Evolutionary conservation across 2,113 vertebrate species (phyloP).

Genomic region (Anoplopoma fimbria): DNA sequence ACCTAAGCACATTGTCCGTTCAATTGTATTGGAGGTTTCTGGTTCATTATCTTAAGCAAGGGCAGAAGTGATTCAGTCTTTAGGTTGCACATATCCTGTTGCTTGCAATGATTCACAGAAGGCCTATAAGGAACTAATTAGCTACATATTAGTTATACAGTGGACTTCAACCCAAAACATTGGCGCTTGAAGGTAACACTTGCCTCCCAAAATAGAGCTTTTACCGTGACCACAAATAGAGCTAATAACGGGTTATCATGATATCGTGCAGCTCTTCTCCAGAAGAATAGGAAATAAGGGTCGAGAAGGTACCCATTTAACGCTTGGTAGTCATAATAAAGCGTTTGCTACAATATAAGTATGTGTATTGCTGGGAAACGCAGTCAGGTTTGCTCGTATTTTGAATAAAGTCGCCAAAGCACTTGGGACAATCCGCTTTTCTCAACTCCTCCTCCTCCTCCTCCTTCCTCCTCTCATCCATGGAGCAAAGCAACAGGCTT

Average conservation of each 20-base stretch:
- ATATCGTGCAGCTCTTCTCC: not conserved
- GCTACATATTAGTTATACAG: not conserved
- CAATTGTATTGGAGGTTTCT: not conserved
- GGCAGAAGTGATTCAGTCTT: not conserved
- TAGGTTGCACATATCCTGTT: not conserved
- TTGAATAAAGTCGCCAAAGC: constrained; percentile 50
- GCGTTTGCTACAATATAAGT: fast-evolving
- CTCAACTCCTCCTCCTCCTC: constrained; percentile 73
- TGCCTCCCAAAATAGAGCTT: not conserved
- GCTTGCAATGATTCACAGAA: constrained; percentile 35
- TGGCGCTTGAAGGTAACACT: not conserved
- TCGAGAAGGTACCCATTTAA: fast-evolving
- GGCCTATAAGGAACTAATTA: constrained; percentile 6
- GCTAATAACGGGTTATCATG: constrained; percentile 20
- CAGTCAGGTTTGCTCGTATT: constrained; percentile 31
- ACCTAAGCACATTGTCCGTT: not conserved
- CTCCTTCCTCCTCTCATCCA: constrained; percentile 54
- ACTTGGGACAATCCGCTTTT: constrained; percentile 82
- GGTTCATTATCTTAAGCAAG: not conserved
- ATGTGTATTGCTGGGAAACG: not conserved
- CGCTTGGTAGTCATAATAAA: not conserved
- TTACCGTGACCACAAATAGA: not conserved
- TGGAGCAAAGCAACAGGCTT: constrained; percentile 82
- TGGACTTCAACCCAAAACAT: constrained; percentile 4
- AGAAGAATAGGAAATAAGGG: not conserved